Evolutionary conservation across 2,113 vertebrate genomes (phyloP).

Genomic region (Tychaedon coryphoeus): DNA sequence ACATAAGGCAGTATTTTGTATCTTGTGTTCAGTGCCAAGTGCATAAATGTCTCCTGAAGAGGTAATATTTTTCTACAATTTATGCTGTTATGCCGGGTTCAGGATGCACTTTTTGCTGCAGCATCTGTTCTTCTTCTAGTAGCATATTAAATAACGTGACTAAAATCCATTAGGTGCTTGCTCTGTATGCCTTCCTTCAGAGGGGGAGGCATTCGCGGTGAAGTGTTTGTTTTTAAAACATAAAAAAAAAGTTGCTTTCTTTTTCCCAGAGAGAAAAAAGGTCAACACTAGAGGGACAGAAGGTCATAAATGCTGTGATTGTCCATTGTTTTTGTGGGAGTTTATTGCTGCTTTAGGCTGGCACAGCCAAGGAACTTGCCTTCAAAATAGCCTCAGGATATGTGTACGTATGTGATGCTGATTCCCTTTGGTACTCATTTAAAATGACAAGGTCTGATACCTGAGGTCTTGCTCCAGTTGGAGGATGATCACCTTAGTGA

Average conservation of each 20-base stretch:
- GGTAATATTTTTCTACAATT: background rate
- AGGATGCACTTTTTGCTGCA: background rate
- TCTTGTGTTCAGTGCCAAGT: background rate
- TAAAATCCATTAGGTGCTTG: background rate
- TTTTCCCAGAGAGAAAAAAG: background rate
- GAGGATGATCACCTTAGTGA: background rate
- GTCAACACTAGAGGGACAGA: background rate
- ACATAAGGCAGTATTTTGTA: background rate
- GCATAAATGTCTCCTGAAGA: background rate
- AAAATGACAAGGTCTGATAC: background rate
- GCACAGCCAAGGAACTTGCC: background rate
- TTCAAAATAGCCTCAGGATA: background rate
- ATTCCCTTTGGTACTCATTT: background rate
- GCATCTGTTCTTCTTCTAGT: background rate
- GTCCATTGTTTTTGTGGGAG: conserved; percentile 30
- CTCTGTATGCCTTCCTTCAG: background rate
- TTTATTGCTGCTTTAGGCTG: conserved; percentile 10
- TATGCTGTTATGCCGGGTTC: background rate
- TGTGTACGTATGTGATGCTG: background rate
- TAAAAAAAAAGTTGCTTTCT: conserved; percentile 15
- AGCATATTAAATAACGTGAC: background rate
- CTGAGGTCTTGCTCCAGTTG: background rate
- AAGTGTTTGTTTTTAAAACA: conserved; percentile 25
- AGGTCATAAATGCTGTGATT: background rate
- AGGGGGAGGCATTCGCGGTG: background rate